Conservation (phyloP, 2,797 vertebrate species). For the Myotis daubentonii region DNA sequence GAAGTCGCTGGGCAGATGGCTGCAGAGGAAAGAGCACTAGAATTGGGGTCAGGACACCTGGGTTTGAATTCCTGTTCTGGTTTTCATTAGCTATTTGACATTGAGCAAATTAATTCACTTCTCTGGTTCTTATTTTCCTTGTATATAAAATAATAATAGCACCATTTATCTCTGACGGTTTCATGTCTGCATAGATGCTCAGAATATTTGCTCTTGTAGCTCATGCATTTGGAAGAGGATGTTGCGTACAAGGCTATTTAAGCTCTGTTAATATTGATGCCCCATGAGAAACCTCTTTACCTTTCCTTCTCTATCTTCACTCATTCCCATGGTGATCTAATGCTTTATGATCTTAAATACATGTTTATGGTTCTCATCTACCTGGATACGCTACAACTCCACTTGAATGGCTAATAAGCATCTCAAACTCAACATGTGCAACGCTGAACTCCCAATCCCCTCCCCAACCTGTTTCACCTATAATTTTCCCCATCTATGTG, state of each 20-base stretch:
- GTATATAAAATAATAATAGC: background rate
- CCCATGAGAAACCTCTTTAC: background rate
- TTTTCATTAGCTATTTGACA: slow-evolving; percentile 14
- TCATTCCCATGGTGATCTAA: background rate
- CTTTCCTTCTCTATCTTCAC: background rate
- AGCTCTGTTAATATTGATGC: background rate
- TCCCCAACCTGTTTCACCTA: background rate
- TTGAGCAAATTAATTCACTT: background rate
- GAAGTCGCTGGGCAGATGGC: background rate
- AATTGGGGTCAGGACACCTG: background rate
- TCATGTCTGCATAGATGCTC: background rate
- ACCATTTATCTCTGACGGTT: background rate
- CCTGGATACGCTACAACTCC: background rate
- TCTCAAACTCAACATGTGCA: background rate
- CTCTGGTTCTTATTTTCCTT: slow-evolving; percentile 25
- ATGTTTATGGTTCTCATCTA: background rate
- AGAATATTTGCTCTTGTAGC: background rate
- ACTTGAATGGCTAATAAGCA: background rate
- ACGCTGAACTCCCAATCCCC: background rate
- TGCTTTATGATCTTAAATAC: background rate
- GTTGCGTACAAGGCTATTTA: background rate
- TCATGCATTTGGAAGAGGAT: background rate
- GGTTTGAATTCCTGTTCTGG: background rate
- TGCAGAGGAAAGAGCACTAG: background rate
- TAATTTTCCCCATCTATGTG: no score